phyloP scores from a whole-genome alignment of 2,113 vertebrate species.

The Cinclus cinclus region DNA sequence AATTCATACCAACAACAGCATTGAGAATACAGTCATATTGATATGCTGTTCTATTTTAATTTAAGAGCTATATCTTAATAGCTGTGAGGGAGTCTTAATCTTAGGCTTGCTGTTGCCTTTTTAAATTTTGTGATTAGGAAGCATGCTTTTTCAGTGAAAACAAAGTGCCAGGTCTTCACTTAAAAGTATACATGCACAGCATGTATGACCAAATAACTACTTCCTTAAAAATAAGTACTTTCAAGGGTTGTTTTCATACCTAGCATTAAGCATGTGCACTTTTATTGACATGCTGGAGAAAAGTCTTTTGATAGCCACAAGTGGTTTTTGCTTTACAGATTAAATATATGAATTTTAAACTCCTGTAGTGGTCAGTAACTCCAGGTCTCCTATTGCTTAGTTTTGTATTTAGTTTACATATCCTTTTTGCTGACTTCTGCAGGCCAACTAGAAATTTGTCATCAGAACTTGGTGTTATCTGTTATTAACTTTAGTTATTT shows the following conservation, averaged over 20 bases:
- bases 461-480: conserved; percentile 25
- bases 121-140: conserved; percentile 14
- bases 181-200: conserved; percentile 10
- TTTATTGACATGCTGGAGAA: not conserved
- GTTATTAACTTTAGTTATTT: not conserved
- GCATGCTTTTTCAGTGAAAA: not conserved
- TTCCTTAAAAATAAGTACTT: not conserved
- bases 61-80: not conserved
- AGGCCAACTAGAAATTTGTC: not conserved
- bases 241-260: not conserved
- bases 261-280: conserved; percentile 11
- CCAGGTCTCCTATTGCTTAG: not conserved
- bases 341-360: not conserved
- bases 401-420: not conserved
- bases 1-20: not conserved
- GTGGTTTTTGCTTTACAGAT: not conserved
- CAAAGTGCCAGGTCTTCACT: conserved; percentile 28
- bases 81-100: conserved; percentile 5
- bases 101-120: conserved; percentile 11
- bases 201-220: not conserved
- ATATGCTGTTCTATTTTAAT: conserved; percentile 12
- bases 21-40: not conserved
- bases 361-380: not conserved
- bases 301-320: not conserved
- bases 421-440: not conserved